Conservation (phyloP, 2,113 vertebrate species). For the Cephalopholis sonnerati region DNA sequence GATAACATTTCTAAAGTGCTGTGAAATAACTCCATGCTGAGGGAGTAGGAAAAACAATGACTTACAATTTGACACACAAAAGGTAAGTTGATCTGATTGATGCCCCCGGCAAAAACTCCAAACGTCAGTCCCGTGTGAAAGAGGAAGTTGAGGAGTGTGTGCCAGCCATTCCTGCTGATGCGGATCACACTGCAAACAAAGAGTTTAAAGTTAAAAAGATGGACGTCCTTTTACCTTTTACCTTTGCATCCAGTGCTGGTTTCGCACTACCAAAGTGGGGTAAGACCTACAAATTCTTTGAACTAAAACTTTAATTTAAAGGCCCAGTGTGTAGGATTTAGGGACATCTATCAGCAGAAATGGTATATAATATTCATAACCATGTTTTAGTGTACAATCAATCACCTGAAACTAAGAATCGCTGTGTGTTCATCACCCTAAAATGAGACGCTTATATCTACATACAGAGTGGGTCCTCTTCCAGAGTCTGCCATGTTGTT, state of each 20-base stretch:
- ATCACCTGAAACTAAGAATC: too few relatives aligned
- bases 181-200: slow-evolving; percentile 88
- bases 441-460: too few relatives aligned
- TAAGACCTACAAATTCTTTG: too few relatives aligned
- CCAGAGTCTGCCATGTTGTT: too few relatives aligned
- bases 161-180: slow-evolving; percentile 95
- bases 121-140: slow-evolving; percentile 94
- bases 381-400: too few relatives aligned
- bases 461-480: too few relatives aligned
- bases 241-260: not conserved
- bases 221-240: not conserved
- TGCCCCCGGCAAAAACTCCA: slow-evolving; percentile 94
- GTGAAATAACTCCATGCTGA: not conserved
- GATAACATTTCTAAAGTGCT: not conserved
- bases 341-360: too few relatives aligned
- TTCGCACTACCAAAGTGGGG: not conserved
- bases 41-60: slow-evolving; percentile 41
- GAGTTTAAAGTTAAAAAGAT: slow-evolving; percentile 16
- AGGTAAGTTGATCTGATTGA: slow-evolving; percentile 93
- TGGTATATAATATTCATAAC: too few relatives aligned
- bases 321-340: too few relatives aligned
- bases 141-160: slow-evolving; percentile 95
- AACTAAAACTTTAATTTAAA: too few relatives aligned
- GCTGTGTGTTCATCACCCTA: too few relatives aligned
- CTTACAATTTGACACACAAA: slow-evolving; percentile 95